Base-by-base conservation (phyloP, 2,113 vertebrate genomes). In the Ondatra zibethicus region DNA sequence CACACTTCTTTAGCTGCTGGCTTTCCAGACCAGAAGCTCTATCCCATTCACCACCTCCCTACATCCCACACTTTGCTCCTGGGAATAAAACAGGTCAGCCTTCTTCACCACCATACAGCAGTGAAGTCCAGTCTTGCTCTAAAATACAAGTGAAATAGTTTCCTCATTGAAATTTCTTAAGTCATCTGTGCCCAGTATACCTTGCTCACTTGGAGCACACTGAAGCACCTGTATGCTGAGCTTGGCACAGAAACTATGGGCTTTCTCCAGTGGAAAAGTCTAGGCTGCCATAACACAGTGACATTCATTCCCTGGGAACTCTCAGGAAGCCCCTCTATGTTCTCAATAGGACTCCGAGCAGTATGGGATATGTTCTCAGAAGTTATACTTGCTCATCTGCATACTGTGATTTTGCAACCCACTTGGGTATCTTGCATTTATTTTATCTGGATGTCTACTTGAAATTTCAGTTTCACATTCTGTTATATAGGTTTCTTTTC, bases 401-500 rank as follows among this genome's bases (percentile, higher is more conserved):
- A 42, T 88, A 52, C 52, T 70, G 87, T 88, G 80, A 89, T 45
- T 93, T 80, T 92, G 70, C 78, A 96, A 85, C 47, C 86, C 84
- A 68, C 65, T 86, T 72, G 36, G 29, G 9, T 92, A 80, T 91
- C 93, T 85, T 91, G 65, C 70, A 95, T 91, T 91, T 86, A 96
- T 92, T 95, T 96, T 91, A 89, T 94, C 61, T 95, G 85, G 72
- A 87, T 88, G 55, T 58, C 91, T 77, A 21, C 76, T 58, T 95
- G 72, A 95, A 96, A 89, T 66, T 91, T 88, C n/a, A 96, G 50
- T 89, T 91, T 93, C 55, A 78, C 93, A 94, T 93, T 94, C 93
- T 95, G 91, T 86, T 95, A 77, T 55, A 89, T 81, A 65, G 76
- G 86, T 94, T 96, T 96, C 96, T 96, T 96, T 96, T 81, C 93